Evolutionary conservation across 2,113 vertebrate species (phyloP).

Genomic region (Vombatus ursinus): DNA sequence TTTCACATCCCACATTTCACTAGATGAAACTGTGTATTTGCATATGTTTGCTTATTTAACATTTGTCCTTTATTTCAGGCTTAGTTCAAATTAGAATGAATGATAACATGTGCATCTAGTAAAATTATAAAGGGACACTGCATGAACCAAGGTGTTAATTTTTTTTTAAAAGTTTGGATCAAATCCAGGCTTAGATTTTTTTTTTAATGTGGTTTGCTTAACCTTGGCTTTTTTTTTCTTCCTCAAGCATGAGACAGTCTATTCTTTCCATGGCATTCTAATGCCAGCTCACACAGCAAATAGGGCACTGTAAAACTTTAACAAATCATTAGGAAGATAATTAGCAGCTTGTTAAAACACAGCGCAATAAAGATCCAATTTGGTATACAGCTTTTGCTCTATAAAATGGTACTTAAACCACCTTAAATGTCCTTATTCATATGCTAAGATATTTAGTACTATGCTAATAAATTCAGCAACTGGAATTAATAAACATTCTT

Average conservation of each 20-base stretch:
- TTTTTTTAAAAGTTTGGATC: background rate
- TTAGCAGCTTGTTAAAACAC: constrained; percentile 54
- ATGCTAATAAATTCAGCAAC: constrained; percentile 34
- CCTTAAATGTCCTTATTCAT: constrained; percentile 31
- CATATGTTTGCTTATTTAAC: constrained; percentile 22
- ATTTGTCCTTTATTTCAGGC: background rate
- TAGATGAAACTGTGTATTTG: constrained; percentile 2
- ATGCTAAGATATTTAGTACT: constrained; percentile 17
- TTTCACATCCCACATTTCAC: constrained; percentile 2
- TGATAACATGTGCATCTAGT: background rate
- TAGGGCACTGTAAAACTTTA: constrained; percentile 1
- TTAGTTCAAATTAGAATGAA: constrained; percentile 13
- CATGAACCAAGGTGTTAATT: background rate
- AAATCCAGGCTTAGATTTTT: background rate
- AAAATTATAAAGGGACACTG: background rate
- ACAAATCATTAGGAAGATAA: constrained; percentile 44
- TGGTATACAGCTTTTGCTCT: constrained; percentile 39
- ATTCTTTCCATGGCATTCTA: background rate
- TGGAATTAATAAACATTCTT: constrained; percentile 39
- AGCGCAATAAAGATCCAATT: constrained; percentile 48
- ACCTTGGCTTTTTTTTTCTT: background rate
- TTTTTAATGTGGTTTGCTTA: background rate
- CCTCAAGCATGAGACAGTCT: background rate
- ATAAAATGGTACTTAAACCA: constrained; percentile 50
- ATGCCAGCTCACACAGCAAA: constrained; percentile 7